Percentiles rank a stretch among this genome's conserved stretches.
Evolutionary conservation across 2,888 invertebrate species (phyloP).

Genomic region (Eucera pruinosa): DNA sequence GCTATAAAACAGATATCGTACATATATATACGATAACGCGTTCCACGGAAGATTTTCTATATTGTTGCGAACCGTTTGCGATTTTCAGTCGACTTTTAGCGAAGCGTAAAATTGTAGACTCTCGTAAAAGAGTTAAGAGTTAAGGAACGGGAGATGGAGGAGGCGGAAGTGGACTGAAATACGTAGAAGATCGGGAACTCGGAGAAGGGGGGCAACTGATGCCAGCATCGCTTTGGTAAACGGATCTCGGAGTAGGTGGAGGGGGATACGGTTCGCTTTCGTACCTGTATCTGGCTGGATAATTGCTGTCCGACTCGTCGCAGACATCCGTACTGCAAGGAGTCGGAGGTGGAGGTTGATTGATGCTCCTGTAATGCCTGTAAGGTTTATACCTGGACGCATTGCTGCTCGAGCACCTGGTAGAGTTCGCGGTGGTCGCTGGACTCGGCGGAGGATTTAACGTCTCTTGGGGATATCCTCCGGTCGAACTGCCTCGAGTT

Average conservation of each 20-base stretch:
- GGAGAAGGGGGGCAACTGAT: slow-evolving; percentile 88
- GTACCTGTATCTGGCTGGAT: slow-evolving; percentile 87
- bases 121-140: no score
- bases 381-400: slow-evolving; percentile 89
- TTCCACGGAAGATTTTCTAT: no score
- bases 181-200: slow-evolving; percentile 91
- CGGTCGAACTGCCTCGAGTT: slow-evolving; percentile 87
- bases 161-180: slow-evolving; percentile 92
- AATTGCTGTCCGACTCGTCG: slow-evolving; percentile 93
- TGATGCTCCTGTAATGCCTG: slow-evolving; percentile 90
- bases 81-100: no score
- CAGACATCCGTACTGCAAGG: slow-evolving; percentile 98
- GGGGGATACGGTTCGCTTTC: slow-evolving; percentile 90
- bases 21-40: no score
- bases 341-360: slow-evolving; percentile 96
- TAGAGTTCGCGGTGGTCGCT: slow-evolving; percentile 89
- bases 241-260: slow-evolving; percentile 91
- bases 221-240: slow-evolving; percentile 89
- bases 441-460: slow-evolving; percentile 97
- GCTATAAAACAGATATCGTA: no score
- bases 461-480: slow-evolving; percentile 92
- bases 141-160: slow-evolving; percentile 93
- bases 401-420: slow-evolving; percentile 85
- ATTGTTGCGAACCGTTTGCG: no score
- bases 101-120: no score